Base-by-base conservation (phyloP, 2,888 invertebrate genomes). In the Stratiomys singularior region DNA sequence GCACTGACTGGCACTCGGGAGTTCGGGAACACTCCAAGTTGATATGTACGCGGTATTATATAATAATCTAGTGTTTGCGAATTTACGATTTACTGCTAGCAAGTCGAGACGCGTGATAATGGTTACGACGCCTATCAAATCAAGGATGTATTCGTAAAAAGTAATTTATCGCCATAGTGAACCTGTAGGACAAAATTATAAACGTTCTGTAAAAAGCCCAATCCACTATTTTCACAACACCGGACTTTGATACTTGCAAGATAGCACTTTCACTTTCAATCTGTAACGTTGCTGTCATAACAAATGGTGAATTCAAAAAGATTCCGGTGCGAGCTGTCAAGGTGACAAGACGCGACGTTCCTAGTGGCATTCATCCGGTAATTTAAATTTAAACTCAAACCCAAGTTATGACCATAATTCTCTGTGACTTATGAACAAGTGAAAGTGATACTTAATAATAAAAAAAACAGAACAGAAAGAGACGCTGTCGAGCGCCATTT, bases 231-330 rank as follows among this genome's bases (percentile, higher is more conserved):
- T 18, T 44, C 1, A 44, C 46, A 23, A 2, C 25, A 5, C 21
- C 13, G 69, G 30, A 28, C 30, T 69, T 69, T 28, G 69, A 69
- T 44, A 23, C 69, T 46, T 66, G 9, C 15, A 27, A 11, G 9
- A 15, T 44, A 25, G 15, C 21, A 69, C 69, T 69, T 69, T 69
- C 69, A 69, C 69, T 69, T 69, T 47, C 47, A 30, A 13, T 18
- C 30, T n/a, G 46, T 46, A n/a, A 46, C 21, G 4, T 21, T 52
- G 46, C 18, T 52, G 18, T 52, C 52, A 13, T 4, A 52, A n/a
- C 52, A 52, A 9, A 52, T 52, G 52, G 18, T 18, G 52, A 13
- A 52, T 52, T 52, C 4, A 52, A 52, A 52, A 44, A n/a, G n/a
- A n/a, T n/a, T n/a, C n/a, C n/a, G n/a, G n/a, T n/a, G n/a, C n/a